A percentile compares a stretch with the other conserved stretches of the same genome.
These are phyloP conservation scores for Eulemur albifrons DNA, from an alignment of 2,797 vertebrate genomes.

Conservation along the genomic window DNA sequence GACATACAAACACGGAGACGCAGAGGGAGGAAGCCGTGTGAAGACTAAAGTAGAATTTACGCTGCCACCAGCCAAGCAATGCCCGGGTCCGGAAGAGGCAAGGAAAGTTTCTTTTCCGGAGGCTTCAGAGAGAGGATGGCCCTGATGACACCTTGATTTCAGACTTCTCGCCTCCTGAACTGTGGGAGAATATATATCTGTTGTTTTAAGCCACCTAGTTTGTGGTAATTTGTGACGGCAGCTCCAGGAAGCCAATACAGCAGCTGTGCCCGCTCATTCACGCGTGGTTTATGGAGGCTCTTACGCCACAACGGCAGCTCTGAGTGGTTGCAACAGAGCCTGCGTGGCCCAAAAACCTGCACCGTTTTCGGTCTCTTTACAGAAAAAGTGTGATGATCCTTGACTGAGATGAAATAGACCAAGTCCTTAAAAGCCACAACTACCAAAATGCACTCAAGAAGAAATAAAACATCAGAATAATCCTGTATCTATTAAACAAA, in stretches of 20 bases:
- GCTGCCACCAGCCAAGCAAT: not conserved
- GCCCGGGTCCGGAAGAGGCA: not conserved
- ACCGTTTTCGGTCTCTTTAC: not conserved
- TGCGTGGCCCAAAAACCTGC: not conserved
- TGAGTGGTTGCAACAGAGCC: not conserved
- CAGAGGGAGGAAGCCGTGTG: not conserved
- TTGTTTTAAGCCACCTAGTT: not conserved
- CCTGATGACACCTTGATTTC: not conserved
- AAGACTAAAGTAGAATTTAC: not conserved
- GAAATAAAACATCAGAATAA: not conserved
- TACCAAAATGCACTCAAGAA: not conserved
- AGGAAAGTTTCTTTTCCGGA: not conserved
- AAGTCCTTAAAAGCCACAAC: slow-evolving; percentile 4
- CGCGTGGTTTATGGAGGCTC: not conserved
- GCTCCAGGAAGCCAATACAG: not conserved
- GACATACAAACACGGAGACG: not conserved
- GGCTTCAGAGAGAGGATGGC: not conserved
- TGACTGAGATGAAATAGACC: not conserved
- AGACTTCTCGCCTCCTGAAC: not conserved
- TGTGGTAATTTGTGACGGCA: not conserved
- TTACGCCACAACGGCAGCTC: not conserved
- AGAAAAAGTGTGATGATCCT: not conserved
- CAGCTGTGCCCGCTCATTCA: not conserved
- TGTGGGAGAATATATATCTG: not conserved
- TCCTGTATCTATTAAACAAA: not conserved